These are phyloP conservation scores for Eremophila alpestris DNA, from an alignment of 2,797 vertebrate genomes.

Conservation along the genomic window DNA sequence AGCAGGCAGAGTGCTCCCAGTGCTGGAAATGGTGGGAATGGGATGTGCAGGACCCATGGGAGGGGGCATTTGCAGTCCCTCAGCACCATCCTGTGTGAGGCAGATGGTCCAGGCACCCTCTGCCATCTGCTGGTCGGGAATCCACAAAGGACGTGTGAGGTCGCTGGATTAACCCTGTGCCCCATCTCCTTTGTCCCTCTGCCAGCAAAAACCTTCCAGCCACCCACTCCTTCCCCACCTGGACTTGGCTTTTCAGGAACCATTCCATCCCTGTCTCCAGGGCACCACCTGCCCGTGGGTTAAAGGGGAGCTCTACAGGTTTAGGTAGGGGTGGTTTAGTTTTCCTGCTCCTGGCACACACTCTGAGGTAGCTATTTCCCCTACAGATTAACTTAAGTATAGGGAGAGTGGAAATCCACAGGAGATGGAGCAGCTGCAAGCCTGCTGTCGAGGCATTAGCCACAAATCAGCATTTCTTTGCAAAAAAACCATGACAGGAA, in stretches of 20 bases:
- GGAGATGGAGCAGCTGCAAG: background rate
- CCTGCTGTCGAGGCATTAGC: background rate
- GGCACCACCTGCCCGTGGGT: background rate
- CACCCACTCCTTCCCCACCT: background rate
- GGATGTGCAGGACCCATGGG: rapidly evolving
- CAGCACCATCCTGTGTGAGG: rapidly evolving
- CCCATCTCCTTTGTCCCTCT: background rate
- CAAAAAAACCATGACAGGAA: background rate
- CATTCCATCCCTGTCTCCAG: background rate
- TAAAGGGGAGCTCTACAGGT: background rate
- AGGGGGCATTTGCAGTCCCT: background rate
- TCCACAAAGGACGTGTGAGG: rapidly evolving
- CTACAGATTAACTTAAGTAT: background rate
- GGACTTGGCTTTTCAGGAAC: rapidly evolving
- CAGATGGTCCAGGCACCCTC: constrained; percentile 5
- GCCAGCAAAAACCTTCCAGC: background rate
- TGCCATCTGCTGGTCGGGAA: background rate
- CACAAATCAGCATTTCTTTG: background rate
- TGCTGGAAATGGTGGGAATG: background rate
- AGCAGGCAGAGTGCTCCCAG: background rate
- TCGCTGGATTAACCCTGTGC: background rate
- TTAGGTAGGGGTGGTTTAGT: background rate
- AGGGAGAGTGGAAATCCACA: background rate
- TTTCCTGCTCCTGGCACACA: background rate
- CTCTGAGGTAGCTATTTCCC: background rate